Evolutionary conservation across 37 sponge, comb jelly and placozoan genomes (phyloP).

Genomic region (Ephydatia muelleri): DNA sequence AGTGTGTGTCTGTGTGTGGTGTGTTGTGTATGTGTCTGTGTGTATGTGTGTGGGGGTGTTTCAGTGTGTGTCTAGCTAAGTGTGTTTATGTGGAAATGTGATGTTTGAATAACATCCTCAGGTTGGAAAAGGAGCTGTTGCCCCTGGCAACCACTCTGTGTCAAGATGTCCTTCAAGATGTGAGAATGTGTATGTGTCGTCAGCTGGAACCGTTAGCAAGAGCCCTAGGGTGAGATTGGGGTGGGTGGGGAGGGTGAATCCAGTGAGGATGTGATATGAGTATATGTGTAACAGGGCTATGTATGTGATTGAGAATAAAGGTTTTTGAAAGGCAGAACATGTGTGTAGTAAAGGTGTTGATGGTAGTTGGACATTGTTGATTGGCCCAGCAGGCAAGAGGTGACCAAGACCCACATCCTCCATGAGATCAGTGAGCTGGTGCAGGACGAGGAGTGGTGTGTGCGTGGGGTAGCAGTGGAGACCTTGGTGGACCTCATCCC

Average conservation of each 20-base stretch:
- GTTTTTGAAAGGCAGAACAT: no score
- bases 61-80: no score
- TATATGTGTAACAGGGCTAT: no score
- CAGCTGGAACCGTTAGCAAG: slow-evolving; percentile 37
- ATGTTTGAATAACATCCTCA: not conserved
- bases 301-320: no score
- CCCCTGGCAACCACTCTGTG: slow-evolving; percentile 51
- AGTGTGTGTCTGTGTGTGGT: no score
- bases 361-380: no score
- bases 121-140: slow-evolving; percentile 68
- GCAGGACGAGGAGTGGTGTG: slow-evolving; percentile 60
- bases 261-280: no score
- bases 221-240: slow-evolving; percentile 68
- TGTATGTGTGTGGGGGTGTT: not conserved
- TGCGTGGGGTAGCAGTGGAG: slow-evolving; percentile 55
- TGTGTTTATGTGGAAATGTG: no score
- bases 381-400: slow-evolving; percentile 3
- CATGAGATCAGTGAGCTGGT: slow-evolving; percentile 52
- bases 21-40: no score
- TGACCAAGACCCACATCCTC: slow-evolving; percentile 36
- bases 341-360: no score
- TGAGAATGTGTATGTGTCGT: slow-evolving; percentile 53
- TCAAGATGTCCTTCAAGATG: slow-evolving; percentile 71
- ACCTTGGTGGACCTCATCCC: slow-evolving; percentile 40
- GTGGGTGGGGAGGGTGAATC: no score